A percentile compares a stretch with the other conserved stretches of the same genome.
Conservation (phyloP, 2,113 vertebrate genomes). For the Phoenicopterus ruber region DNA sequence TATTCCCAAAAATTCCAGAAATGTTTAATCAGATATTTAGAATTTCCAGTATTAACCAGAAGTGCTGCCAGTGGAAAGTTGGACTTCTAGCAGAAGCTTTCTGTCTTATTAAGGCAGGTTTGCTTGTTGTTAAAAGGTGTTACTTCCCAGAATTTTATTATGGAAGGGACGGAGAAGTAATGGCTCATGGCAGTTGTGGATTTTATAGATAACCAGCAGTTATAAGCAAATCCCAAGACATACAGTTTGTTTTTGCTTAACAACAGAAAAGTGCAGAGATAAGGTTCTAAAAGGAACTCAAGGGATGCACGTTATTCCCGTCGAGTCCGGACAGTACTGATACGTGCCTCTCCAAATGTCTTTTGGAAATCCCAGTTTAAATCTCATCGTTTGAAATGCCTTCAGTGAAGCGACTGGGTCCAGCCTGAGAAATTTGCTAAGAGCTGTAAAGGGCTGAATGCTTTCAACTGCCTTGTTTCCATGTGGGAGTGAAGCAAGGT, state of each 20-base stretch:
- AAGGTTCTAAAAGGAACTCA: not conserved
- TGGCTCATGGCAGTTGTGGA: not conserved
- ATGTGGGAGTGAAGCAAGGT: not conserved
- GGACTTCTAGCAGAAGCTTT: slow-evolving; percentile 14
- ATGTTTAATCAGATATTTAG: slow-evolving; percentile 53
- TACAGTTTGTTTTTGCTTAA: not conserved
- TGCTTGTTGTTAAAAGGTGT: slow-evolving; percentile 35
- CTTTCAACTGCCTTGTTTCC: not conserved
- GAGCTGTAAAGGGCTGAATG: not conserved
- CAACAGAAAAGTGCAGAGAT: not conserved
- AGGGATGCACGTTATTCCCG: not conserved
- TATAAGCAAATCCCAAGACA: not conserved
- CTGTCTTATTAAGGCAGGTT: slow-evolving; percentile 21
- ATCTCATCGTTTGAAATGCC: not conserved
- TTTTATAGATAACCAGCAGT: not conserved
- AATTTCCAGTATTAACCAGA: slow-evolving; percentile 40
- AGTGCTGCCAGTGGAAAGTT: slow-evolving; percentile 47
- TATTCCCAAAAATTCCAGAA: slow-evolving; percentile 57
- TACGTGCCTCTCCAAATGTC: not conserved
- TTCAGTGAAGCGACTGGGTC: not conserved
- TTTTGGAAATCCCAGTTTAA: not conserved
- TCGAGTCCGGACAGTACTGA: accelerated
- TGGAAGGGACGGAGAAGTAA: not conserved
- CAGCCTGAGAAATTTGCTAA: not conserved
- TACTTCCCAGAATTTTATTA: slow-evolving; percentile 3